Evolutionary conservation across 1,140 invertebrate species (phyloP), one percentile per base, ranked within the genome.

Genomic region (Formica selysi): DNA sequence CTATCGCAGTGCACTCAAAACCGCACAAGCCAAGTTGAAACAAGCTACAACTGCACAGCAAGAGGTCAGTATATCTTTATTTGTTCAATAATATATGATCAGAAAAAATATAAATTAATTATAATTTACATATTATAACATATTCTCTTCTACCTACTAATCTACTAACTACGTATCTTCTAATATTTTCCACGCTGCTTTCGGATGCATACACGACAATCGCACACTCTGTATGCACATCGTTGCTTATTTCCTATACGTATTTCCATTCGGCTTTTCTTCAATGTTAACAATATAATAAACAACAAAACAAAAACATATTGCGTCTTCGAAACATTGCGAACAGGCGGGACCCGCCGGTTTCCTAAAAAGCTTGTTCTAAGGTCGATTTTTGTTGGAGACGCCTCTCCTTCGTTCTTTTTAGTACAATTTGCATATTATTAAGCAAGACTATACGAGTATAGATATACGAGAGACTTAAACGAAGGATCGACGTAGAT

Each of bases 321-420:
- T 48, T 86, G 64, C 38, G n/a, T 29, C n/a, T 19, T 61, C 13
- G 78, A 90, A 54, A 64, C 13, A n/a, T 29, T 19, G 74, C 32
- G 22, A 81, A 44, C 92, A 98, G 97, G 97, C 97, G 95, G 97
- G 97, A 95, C 97, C 97, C 94, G 97, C 97, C 95, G 97, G 97
- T 96, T 98, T 98, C 96, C 96, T 98, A 95, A 98, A 98, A 96
- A 98, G 97, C 96, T 98, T 98, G 96, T 98, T 98, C 96, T 98
- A 98, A 97, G 95, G 89, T 92, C 93, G 91, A 94, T 93, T 92
- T 94, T 92, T 86, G 92, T 93, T 92, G 91, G 91, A 90, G 90
- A 93, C 86, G 88, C 90, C 90, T 93, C 92, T 95, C 92, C 92
- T 95, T 92, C 92, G 91, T 95, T 95, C 92, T 93, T 95, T 95